Evolutionary conservation across 2,888 invertebrate genomes (phyloP), one percentile per base, ranked within the genome.

Genomic region (Epiblema foenella): DNA sequence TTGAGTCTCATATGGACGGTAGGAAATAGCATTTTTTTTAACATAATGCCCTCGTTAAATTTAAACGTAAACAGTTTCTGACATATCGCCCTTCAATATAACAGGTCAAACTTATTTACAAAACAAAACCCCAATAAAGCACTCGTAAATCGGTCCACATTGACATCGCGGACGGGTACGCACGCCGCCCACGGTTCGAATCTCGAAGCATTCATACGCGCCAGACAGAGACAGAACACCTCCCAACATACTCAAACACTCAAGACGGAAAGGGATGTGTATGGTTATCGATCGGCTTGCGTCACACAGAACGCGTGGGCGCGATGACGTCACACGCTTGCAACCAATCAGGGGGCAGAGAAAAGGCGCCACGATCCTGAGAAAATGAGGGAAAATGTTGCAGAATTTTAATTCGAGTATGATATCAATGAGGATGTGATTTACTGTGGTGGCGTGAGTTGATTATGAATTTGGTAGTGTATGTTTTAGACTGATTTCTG

Each of bases 251-350:
- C 37, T 62, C 9, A 15, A 29, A 59, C 5, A 8, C 18, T 10
- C 15, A 66, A 51, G 86, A 39, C 75, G 46, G 83, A 89, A 64
- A 63, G 83, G 77, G 89, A 89, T 33, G 72, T 78, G 72, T 73
- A 74, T 78, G 83, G 64, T 65, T 85, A 93, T 93, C 90, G 93
- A 93, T 92, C 87, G 86, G 86, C 86, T 90, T 93, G 93, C 93
- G 93, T 94, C 93, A 93, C 88, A 83, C 79, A 79, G 78, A 72
- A 84, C 86, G 92, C 91, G 92, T 93, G 91, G 92, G 93, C 83
- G 93, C 89, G 88, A 89, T 91, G 93, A 93, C 92, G 93, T 93
- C 93, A 93, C 86, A 78, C 77, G 77, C 77, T 78, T 75, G 78
- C 83, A 79, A 81, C 93, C 93, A 93, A 93, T 92, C 80, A 79